Base-by-base conservation (phyloP, 2,113 vertebrate species). In the Cinclus mexicanus region DNA sequence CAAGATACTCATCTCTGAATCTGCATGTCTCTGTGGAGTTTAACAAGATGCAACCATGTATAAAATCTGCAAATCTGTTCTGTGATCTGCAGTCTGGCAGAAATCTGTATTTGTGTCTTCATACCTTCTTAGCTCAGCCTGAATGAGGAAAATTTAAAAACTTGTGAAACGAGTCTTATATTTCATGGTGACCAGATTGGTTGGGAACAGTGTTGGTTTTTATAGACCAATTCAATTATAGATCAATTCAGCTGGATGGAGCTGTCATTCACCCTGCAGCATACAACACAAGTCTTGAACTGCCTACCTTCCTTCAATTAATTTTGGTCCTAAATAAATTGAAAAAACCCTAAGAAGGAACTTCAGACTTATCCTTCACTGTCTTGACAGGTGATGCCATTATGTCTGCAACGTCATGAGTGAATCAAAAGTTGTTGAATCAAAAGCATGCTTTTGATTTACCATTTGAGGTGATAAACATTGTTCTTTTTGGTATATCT, bases 71-170 rank as follows among this genome's bases (percentile, higher is more conserved):
- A 7, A 94, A 88, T 93, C 71, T 93, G 75, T 90, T 92, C 88
- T 70, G 42, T 67, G 79, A 83, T 71, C 22, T 63, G 86, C 75
- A 74, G 87, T 72, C 90, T 95, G 90, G 59, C 68, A 88, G 52
- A 83, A 96, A 95, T 74, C 42, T 92, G 50, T 93, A 52, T 93
- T 88, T 96, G 71, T 91, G 37, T 85, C 70, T 87, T 81, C 79
- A 18, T 90, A 89, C 89, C 91, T 86, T 81, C 79, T 75, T 83
- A 63, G 64, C 87, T 69, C 71, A 95, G 80, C 21, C 72, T 64
- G 80, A 94, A 93, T 60, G 64, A 92, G 47, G 60, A 90, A 92
- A 94, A 93, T 88, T 69, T 44, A 93, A 95, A 93, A 91, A 55
- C 39, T 83, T 26, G 46, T 86, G 59, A 92, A 80, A 94, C 0